Evolutionary conservation across 2,113 vertebrate species (phyloP).

Genomic region (Dasypus novemcinctus): DNA sequence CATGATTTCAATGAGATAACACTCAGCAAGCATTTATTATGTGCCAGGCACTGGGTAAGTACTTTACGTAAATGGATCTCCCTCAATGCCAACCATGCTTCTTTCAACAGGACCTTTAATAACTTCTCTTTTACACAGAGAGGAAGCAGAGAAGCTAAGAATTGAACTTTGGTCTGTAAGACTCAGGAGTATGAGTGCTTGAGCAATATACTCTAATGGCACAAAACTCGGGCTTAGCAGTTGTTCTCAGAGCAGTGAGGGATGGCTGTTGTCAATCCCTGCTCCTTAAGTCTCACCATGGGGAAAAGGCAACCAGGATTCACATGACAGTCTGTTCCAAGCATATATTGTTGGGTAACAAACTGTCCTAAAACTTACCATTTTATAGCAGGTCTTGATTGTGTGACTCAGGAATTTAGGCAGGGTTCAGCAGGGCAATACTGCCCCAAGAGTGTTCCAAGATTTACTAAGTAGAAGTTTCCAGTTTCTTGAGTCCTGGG

Average conservation of each 20-base stretch:
- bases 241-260: background rate
- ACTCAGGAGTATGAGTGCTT: background rate
- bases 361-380: background rate
- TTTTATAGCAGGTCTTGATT: background rate
- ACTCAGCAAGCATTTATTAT: background rate
- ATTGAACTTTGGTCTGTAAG: background rate
- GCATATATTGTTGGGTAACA: background rate
- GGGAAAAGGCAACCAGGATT: background rate
- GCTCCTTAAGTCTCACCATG: background rate
- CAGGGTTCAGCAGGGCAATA: background rate
- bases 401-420: background rate
- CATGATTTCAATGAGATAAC: conserved; percentile 2
- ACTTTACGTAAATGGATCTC: background rate
- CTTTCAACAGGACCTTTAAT: background rate
- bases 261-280: background rate
- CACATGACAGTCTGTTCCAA: background rate
- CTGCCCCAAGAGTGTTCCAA: background rate
- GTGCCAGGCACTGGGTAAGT: background rate
- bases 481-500: background rate
- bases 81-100: background rate
- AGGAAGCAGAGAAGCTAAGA: conserved; percentile 2
- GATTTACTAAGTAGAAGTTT: background rate
- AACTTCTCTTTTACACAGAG: background rate
- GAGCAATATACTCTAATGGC: background rate
- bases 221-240: background rate